phyloP scores from a whole-genome alignment of 1,140 invertebrate genomes.

The Macrotrachela quadricornifera region DNA sequence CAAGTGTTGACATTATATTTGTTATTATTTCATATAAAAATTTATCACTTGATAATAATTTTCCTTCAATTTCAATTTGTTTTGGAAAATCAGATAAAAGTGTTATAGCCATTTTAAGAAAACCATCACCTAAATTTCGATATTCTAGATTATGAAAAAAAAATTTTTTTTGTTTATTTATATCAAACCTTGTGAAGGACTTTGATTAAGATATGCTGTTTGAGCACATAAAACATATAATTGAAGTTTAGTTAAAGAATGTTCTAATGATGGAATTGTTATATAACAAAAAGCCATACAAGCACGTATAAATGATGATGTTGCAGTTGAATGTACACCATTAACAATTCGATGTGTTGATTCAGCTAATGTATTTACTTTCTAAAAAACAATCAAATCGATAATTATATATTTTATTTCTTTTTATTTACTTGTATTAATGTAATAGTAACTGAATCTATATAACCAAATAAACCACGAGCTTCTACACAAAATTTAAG shows the following conservation, averaged over 20 bases:
- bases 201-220: slow-evolving; percentile 66
- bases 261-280: slow-evolving; percentile 70
- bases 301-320: slow-evolving; percentile 61
- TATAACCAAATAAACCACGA: slow-evolving; percentile 60
- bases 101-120: slow-evolving; percentile 62
- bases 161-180: neutral
- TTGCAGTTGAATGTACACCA: slow-evolving; percentile 54
- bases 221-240: slow-evolving; percentile 67
- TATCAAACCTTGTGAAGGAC: slow-evolving; percentile 59
- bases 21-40: slow-evolving; percentile 44
- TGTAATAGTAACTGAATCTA: slow-evolving; percentile 59
- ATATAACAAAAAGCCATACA: slow-evolving; percentile 84
- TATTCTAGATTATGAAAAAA: slow-evolving; percentile 9
- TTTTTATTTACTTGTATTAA: slow-evolving; percentile 49
- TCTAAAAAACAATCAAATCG: slow-evolving; percentile 29
- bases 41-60: slow-evolving; percentile 45
- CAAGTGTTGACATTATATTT: slow-evolving; percentile 55
- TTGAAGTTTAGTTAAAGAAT: slow-evolving; percentile 48
- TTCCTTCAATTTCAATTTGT: slow-evolving; percentile 50
- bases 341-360: slow-evolving; percentile 48
- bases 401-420: neutral
- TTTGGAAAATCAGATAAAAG: slow-evolving; percentile 53
- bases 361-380: slow-evolving; percentile 54
- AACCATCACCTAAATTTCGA: slow-evolving; percentile 54
- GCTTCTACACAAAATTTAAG: slow-evolving; percentile 78